phyloP scores from a whole-genome alignment of 2,797 vertebrate genomes.

The Scolopax rusticola region DNA sequence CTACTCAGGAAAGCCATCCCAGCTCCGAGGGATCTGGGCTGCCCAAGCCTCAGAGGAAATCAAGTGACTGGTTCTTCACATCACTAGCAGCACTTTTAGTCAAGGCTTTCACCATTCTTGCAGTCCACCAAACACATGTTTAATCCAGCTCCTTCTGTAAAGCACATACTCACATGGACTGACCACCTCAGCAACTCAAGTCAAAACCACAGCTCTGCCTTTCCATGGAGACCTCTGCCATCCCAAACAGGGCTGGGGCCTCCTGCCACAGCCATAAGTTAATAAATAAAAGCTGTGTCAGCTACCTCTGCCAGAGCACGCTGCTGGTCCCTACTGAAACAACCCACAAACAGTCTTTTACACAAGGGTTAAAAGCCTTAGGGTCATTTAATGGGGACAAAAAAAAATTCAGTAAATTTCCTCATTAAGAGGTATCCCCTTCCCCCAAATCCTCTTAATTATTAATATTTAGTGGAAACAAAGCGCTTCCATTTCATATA shows the following conservation, averaged over 20 bases:
- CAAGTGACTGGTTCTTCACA: not conserved
- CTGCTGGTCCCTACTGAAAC: not conserved
- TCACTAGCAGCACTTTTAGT: not conserved
- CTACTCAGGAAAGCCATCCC: not conserved
- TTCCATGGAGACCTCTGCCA: not conserved
- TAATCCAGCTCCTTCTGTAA: not conserved
- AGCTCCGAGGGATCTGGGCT: too few relatives aligned
- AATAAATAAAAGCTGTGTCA: not conserved
- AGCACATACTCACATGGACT: not conserved
- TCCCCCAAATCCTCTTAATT: not conserved
- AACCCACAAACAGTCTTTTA: not conserved
- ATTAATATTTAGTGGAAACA: not conserved
- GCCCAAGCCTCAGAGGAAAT: not conserved
- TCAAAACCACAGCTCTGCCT: not conserved
- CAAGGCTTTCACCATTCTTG: not conserved
- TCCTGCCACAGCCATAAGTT: not conserved
- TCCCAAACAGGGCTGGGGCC: not conserved
- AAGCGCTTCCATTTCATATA: not conserved
- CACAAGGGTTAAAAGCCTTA: not conserved
- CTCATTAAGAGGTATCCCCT: not conserved
- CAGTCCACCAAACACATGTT: not conserved
- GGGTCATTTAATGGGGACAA: not conserved
- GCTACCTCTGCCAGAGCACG: not conserved
- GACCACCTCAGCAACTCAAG: not conserved
- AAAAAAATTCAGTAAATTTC: not conserved